These are phyloP conservation scores for Nephrotoma guestfalica DNA, from an alignment of 2,888 invertebrate species.

Conservation along the genomic window DNA sequence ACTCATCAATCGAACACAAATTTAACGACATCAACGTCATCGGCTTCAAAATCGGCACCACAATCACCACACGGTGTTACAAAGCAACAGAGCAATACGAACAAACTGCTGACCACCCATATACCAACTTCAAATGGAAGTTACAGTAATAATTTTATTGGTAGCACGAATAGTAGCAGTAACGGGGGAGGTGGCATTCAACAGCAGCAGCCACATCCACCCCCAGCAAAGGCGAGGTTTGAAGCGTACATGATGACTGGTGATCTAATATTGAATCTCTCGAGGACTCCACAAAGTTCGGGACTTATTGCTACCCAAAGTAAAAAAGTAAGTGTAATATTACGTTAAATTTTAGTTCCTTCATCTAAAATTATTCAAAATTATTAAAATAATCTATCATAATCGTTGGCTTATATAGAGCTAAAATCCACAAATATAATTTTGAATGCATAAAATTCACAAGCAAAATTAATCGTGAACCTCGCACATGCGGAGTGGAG, in stretches of 20 bases:
- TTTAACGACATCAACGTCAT: not conserved
- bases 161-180: conserved; percentile 9
- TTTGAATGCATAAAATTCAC: no score
- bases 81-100: conserved; percentile 17
- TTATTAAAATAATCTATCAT: not conserved
- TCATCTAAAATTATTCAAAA: no score
- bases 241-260: conserved; percentile 98
- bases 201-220: conserved; percentile 15
- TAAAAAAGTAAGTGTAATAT: conserved; percentile 24
- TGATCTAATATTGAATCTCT: conserved; percentile 85
- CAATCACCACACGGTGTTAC: conserved; percentile 29
- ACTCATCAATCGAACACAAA: conserved; percentile 16
- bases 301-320: conserved; percentile 40
- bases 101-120: conserved; percentile 21
- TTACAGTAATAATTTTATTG: not conserved
- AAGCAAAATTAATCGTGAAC: no score
- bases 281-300: conserved; percentile 58
- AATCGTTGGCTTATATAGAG: no score
- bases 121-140: conserved; percentile 25
- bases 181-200: conserved; percentile 12
- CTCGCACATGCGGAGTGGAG: no score
- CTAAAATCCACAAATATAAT: no score
- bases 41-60: conserved; percentile 21
- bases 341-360: no score
- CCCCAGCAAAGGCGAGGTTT: conserved; percentile 41